Evolutionary conservation across 2,888 invertebrate species (phyloP).

Genomic region (Acanthosepion pharaonis): DNA sequence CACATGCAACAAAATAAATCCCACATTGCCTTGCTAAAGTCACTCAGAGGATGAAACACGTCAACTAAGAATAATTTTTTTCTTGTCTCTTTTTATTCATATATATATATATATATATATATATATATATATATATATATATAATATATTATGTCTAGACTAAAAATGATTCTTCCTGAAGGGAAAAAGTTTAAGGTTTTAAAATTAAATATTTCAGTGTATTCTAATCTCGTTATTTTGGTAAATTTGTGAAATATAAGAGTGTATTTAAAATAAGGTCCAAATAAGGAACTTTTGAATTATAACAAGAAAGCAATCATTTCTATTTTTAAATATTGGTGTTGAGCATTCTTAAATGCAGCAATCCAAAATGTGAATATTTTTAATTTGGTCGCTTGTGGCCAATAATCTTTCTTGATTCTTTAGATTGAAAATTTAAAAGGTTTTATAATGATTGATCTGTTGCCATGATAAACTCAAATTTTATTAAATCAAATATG

Average conservation of each 20-base stretch:
- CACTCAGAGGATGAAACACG: no score
- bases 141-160: not conserved
- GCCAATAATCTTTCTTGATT: not conserved
- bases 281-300: not conserved
- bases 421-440: not conserved
- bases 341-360: not conserved
- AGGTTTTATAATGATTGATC: slow-evolving; percentile 11
- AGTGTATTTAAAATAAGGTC: not conserved
- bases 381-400: not conserved
- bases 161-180: not conserved
- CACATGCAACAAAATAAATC: no score
- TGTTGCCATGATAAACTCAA: slow-evolving; percentile 4
- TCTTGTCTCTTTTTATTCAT: no score
- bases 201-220: not conserved
- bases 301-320: not conserved
- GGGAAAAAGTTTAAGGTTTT: not conserved
- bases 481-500: not conserved
- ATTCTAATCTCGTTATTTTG: not conserved
- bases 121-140: no score
- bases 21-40: no score
- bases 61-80: no score
- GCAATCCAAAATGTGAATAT: not conserved
- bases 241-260: not conserved
- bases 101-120: no score
- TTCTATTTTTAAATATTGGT: not conserved